Evolutionary conservation across 2,888 invertebrate genomes (phyloP), one percentile per base, ranked within the genome.

Genomic region (Rhimphoctona megacephalus): DNA sequence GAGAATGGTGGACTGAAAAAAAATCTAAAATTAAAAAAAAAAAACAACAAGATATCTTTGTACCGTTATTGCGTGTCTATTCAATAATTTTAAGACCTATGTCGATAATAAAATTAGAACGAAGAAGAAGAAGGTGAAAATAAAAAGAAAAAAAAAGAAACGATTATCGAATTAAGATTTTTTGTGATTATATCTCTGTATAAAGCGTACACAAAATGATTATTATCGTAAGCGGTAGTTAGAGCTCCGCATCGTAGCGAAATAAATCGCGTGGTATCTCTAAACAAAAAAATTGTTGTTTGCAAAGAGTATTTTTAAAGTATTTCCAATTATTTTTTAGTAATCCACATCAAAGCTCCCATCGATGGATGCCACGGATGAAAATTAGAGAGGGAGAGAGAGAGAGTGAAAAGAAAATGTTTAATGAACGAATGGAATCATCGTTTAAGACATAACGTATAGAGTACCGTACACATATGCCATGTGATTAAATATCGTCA

Each of bases 301-400:
- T 93, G 93, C 92, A 93, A 93, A 94, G 93, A 94, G 93, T 93
- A 94, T 94, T 93, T 94, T 93, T 93, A 92, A 94, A 94, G 94
- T 94, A 94, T 94, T 94, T 93, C 91, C 92, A 93, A 92, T 94
- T 93, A 94, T 94, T 94, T 94, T 94, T 93, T 94, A 94, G 94
- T 94, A 94, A 94, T 94, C 94, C 90, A 94, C 90, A 90, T 85
- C 90, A 89, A 88, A 87, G 88, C 85, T 85, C 90, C 90, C 88
- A 83, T 84, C 78, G 73, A 89, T 67, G 78, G 39, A 88, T 91
- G 91, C 85, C 83, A 88, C 87, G 86, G 88, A 89, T 83, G 87
- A 89, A 85, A n/a, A 52, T 52, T 25, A 30, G 87, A 89, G 90
- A 85, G 90, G 85, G 22, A 39, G 30, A 57, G n/a, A 90, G 36